A percentile compares a stretch with the other conserved stretches of the same genome.
phyloP scores from a whole-genome alignment of 2,888 invertebrate genomes.

The Trachelus stipa region DNA sequence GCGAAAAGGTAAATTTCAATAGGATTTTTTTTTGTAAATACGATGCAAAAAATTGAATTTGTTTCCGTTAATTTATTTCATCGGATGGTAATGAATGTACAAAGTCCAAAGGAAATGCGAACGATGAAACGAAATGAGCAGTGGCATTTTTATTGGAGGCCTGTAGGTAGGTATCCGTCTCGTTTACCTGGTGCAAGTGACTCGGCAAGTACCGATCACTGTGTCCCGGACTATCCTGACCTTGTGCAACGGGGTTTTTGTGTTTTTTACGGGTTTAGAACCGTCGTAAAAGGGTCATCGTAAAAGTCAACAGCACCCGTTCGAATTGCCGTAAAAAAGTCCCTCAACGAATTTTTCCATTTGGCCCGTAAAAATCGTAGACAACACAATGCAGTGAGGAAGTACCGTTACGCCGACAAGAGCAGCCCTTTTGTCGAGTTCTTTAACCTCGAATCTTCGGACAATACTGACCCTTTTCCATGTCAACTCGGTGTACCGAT shows the following conservation, averaged over 20 bases:
- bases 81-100: background rate
- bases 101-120: background rate
- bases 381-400: conserved; percentile 42
- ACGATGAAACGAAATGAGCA: background rate
- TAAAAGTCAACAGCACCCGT: conserved; percentile 53
- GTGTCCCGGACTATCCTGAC: conserved; percentile 36
- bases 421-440: conserved; percentile 42
- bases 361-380: conserved; percentile 21
- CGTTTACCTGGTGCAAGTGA: conserved; percentile 1
- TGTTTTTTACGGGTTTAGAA: conserved; percentile 48
- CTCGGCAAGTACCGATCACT: conserved; percentile 5
- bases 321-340: conserved; percentile 56
- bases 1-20: background rate
- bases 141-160: background rate
- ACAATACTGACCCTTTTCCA: conserved; percentile 37
- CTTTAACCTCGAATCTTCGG: conserved; percentile 33
- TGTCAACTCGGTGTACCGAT: conserved; percentile 5
- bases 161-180: background rate
- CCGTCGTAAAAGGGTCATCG: conserved; percentile 52
- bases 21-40: background rate
- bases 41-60: background rate
- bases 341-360: conserved; percentile 24
- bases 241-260: conserved; percentile 46
- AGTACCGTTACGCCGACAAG: conserved; percentile 44
- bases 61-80: background rate